These are phyloP conservation scores for Phthorimaea operculella DNA, from an alignment of 1,140 invertebrate genomes.

Conservation along the genomic window DNA sequence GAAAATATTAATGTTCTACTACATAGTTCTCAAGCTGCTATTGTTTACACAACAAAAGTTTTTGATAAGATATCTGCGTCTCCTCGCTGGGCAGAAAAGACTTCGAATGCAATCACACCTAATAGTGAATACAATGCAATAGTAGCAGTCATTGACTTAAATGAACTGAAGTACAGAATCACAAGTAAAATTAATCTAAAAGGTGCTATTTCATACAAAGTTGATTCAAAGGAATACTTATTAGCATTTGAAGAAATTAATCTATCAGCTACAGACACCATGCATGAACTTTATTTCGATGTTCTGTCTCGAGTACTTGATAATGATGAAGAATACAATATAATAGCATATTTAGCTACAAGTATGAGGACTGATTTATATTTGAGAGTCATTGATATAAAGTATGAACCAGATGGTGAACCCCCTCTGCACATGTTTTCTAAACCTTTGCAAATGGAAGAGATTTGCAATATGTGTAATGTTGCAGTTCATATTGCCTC, in stretches of 20 bases:
- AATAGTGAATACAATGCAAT: constrained; percentile 17
- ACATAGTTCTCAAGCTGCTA: constrained; percentile 24
- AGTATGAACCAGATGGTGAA: background rate
- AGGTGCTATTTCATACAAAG: constrained; percentile 32
- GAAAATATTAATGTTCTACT: constrained; percentile 36
- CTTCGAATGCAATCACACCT: constrained; percentile 11
- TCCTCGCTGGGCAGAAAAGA: constrained; percentile 36
- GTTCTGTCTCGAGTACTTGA: constrained; percentile 14
- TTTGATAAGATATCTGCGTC: constrained; percentile 21
- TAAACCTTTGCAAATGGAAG: constrained; percentile 35
- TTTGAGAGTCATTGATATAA: constrained; percentile 24
- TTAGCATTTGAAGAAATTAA: constrained; percentile 34
- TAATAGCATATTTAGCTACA: constrained; percentile 32
- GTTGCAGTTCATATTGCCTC: constrained; percentile 31
- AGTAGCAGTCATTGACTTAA: constrained; percentile 26
- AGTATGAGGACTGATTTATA: constrained; percentile 28
- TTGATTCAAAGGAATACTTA: constrained; percentile 23
- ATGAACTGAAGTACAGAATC: constrained; percentile 31
- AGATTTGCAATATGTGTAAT: constrained; percentile 18
- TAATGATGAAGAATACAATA: background rate
- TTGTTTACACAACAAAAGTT: constrained; percentile 38
- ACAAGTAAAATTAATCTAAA: constrained; percentile 33
- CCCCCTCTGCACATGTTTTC: constrained; percentile 26
- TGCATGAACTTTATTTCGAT: constrained; percentile 36
- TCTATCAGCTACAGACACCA: constrained; percentile 29